Conservation (phyloP, 2,797 vertebrate species). For the Sylvilagus floridanus region DNA sequence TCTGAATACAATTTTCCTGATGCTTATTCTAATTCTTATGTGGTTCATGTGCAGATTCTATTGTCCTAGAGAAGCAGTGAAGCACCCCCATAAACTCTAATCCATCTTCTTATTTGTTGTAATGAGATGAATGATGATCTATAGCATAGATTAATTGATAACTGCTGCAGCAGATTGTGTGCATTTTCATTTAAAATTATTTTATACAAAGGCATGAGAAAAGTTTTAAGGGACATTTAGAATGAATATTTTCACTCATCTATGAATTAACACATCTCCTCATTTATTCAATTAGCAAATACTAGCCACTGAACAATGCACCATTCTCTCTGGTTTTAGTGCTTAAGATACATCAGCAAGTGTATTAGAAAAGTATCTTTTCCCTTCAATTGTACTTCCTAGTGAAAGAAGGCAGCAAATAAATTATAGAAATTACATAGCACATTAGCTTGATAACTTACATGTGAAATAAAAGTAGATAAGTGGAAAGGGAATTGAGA, state of each 20-base stretch:
- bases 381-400: neutral
- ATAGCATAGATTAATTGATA: constrained; percentile 82
- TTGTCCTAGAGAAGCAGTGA: constrained; percentile 73
- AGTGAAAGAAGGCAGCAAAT: neutral
- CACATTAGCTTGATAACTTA: neutral
- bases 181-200: constrained; percentile 81
- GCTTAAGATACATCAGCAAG: neutral
- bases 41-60: constrained; percentile 75
- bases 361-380: neutral
- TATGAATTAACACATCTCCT: neutral
- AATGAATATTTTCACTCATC: constrained; percentile 83
- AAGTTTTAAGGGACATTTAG: constrained; percentile 80
- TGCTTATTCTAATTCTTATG: constrained; percentile 72
- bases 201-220: constrained; percentile 78
- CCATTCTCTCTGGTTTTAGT: neutral
- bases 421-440: neutral
- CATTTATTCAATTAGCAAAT: neutral
- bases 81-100: constrained; percentile 66
- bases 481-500: neutral
- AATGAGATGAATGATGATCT: constrained; percentile 68
- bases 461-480: neutral
- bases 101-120: constrained; percentile 73
- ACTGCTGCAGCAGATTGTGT: constrained; percentile 80
- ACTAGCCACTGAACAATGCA: neutral
- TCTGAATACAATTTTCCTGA: constrained; percentile 75